phyloP scores from a whole-genome alignment of 37 sponge, comb jelly and placozoan genomes.

The Agelas oroides region DNA sequence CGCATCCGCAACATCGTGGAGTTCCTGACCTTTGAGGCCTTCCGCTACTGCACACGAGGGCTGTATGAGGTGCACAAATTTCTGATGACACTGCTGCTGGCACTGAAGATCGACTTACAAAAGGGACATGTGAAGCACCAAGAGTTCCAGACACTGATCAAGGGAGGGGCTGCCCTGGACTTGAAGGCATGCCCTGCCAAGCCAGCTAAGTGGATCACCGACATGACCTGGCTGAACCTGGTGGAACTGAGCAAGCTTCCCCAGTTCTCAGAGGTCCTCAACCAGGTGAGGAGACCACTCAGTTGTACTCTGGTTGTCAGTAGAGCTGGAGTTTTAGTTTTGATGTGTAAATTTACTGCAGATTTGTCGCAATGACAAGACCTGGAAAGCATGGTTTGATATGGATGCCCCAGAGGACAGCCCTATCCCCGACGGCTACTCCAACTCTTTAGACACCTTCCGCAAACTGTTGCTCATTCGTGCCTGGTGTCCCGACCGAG shows the following conservation, averaged over 20 bases:
- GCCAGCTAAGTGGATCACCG: constrained; percentile 96
- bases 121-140: constrained; percentile 88
- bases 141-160: constrained; percentile 98
- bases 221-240: constrained; percentile 99
- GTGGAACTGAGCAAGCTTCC: constrained; percentile 97
- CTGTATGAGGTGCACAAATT: constrained; percentile 98
- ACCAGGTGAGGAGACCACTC: constrained; percentile 78
- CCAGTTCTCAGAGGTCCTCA: constrained; percentile 91
- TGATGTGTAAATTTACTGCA: not conserved
- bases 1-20: constrained; percentile 93
- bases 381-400: constrained; percentile 99
- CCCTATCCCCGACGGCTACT: constrained; percentile 95
- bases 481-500: constrained; percentile 98
- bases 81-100: constrained; percentile 95
- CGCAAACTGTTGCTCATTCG: constrained; percentile 93
- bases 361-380: constrained; percentile 95
- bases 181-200: constrained; percentile 95
- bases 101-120: constrained; percentile 98
- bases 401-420: constrained; percentile 95
- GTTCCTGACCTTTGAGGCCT: constrained; percentile 92
- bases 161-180: constrained; percentile 99
- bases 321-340: no score
- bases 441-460: constrained; percentile 92
- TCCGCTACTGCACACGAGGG: constrained; percentile 91
- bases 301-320: no score